These are phyloP conservation scores for Rhorus exstirpatorius DNA, from an alignment of 2,888 invertebrate species.

Conservation along the genomic window DNA sequence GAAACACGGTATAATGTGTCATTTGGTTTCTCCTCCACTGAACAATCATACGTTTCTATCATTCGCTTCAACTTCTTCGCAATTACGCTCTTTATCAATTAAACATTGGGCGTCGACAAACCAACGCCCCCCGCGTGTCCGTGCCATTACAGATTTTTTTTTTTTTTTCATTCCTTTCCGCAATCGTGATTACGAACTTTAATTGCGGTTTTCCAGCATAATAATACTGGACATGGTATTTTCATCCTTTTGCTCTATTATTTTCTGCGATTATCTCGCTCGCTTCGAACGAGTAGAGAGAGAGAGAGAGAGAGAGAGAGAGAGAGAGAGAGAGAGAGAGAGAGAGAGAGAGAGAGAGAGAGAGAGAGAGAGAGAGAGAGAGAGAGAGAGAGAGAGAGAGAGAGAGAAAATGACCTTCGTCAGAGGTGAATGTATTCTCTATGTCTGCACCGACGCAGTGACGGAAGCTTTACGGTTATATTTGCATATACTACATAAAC, in stretches of 20 bases:
- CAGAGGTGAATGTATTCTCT: too few relatives aligned
- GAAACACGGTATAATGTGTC: constrained; percentile 4
- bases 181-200: constrained; percentile 30
- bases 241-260: not conserved
- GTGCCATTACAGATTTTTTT: constrained; percentile 17
- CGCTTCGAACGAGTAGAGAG: too few relatives aligned
- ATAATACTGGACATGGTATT: not conserved
- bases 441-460: too few relatives aligned
- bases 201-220: not conserved
- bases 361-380: not conserved
- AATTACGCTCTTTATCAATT: constrained; percentile 60
- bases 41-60: constrained; percentile 21
- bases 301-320: too few relatives aligned
- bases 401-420: too few relatives aligned
- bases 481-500: too few relatives aligned
- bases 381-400: not conserved
- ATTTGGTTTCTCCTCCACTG: constrained; percentile 3
- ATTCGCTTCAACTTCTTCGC: not conserved
- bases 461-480: too few relatives aligned
- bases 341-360: not conserved
- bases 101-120: constrained; percentile 44
- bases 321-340: too few relatives aligned
- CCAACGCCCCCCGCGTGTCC: not conserved
- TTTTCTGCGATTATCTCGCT: too few relatives aligned
- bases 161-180: not conserved